Evolutionary conservation across 2,888 invertebrate genomes (phyloP), one percentile per base, ranked within the genome.

Genomic region (Heliconius charithonia): DNA sequence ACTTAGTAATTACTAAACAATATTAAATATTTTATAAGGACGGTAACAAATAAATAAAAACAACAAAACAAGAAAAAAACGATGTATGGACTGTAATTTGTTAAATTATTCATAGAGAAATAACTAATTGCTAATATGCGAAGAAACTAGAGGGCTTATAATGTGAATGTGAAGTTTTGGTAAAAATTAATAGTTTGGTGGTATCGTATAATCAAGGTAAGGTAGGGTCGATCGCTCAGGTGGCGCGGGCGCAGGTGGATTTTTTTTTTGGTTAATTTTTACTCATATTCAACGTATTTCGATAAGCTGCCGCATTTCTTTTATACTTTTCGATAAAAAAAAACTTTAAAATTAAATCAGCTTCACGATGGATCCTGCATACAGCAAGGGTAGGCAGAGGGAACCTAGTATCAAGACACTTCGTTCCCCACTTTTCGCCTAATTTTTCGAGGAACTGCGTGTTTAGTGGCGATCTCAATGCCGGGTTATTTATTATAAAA

Each of bases 181-280:
- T 51, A 27, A 27, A 65, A 51, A 63, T 65, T 29, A 32, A 75
- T 75, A 72, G 71, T 79, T 79, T 75, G 41, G 75, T 66, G n/a
- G 27, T 41, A 59, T 59, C 56, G 3, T 63, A 79, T 79, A 66
- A 80, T 74, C 16, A 45, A 63, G 51, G 83, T 81, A 86, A 56
- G 51, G n/a, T 72, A 22, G 65, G 25, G n/a, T 25, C 66, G 65
- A 41, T 72, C 72, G n/a, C 9, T 22, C 56, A 72, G 65, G 25
- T 65, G 37, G 67, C 67, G 90, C 89, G 78, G 78, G 88, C 89
- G 92, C 92, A 91, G 91, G 90, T 90, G 89, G 86, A 86, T 86
- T 32, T 37, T 16, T 41, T 51, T 19, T 51, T 19, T n/a, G 77
- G 75, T 69, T 67, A 67, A 63, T 71, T 80, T 62, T 79, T 12